Base-by-base conservation (phyloP, 1,140 invertebrate species). In the Apis cerana region DNA sequence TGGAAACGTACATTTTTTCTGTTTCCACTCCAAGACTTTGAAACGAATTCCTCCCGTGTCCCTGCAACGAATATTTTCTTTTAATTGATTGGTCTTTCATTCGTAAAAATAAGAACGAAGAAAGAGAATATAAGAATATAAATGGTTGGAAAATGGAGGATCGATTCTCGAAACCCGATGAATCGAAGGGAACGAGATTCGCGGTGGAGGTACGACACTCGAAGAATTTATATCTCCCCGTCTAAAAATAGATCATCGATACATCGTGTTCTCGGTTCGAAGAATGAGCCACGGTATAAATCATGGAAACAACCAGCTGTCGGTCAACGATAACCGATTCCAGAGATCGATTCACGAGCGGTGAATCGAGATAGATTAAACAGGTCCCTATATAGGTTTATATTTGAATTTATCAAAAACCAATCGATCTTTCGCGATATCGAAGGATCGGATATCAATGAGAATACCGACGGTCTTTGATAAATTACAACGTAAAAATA, bases 191-290 rank as follows among this genome's bases (percentile, higher is more conserved):
- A 21, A 68, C 13, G 21, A 61, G 27, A 33, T 33, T 27, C 68
- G 48, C 17, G 65, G n/a, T 23, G 10, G 50, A 43, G 17, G 56
- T 70, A 50, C 27, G 76, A 58, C 54, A 70, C 67, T 79, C 23
- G 67, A 52, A 79, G 48, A 79, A 79, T 61, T 52, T 79, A 79
- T n/a, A 43, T 52, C 21, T 27, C 27, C 59, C 27, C 9, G 13
- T 19, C 69, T 70, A 72, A 43, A 80, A 80, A 80, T 80, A 80
- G 69, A 72, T 7, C 50, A 59, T 65, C 72, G 80, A 76, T 76
- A 54, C 62, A 67, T n/a, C 79, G 62, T 56, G 67, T 67, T 81
- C 71, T 75, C 12, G 62, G 52, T 67, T 56, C 62, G 79, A 67
- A 58, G 62, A 67, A 67, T 54, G 27, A 75, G 19, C 43, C 62